Conservation (phyloP, 2,888 invertebrate species). For the Polymixis flavicincta region DNA sequence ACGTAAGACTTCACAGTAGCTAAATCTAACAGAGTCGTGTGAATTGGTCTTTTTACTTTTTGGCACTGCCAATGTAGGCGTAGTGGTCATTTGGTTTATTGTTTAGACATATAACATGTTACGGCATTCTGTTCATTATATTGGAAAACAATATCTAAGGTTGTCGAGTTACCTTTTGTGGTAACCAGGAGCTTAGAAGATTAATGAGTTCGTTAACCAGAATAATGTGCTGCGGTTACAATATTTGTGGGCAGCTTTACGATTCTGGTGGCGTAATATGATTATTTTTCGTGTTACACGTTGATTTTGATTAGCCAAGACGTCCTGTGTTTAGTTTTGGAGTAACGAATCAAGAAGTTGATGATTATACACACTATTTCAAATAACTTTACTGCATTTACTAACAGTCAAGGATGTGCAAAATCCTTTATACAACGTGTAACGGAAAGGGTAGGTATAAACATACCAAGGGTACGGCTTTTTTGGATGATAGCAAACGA, state of each 20-base stretch:
- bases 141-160: conserved; percentile 51
- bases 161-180: conserved; percentile 53
- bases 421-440: no score
- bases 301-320: neutral
- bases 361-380: neutral
- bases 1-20: conserved; percentile 12
- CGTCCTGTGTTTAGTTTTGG: neutral
- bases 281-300: neutral
- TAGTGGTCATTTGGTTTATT: conserved; percentile 38
- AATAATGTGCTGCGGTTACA: conserved; percentile 44
- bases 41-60: conserved; percentile 33
- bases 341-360: neutral
- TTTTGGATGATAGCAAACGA: no score
- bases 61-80: conserved; percentile 34
- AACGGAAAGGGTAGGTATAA: no score
- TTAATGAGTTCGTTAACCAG: conserved; percentile 48
- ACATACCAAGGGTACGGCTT: no score
- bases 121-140: conserved; percentile 41
- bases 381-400: neutral
- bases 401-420: neutral
- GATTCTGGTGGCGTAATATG: conserved; percentile 8
- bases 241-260: conserved; percentile 27
- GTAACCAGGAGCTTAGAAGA: conserved; percentile 51
- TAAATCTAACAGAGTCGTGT: conserved; percentile 33
- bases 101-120: conserved; percentile 40